Evolutionary conservation across 2,113 vertebrate genomes (phyloP).

Genomic region (Ahaetulla prasina): DNA sequence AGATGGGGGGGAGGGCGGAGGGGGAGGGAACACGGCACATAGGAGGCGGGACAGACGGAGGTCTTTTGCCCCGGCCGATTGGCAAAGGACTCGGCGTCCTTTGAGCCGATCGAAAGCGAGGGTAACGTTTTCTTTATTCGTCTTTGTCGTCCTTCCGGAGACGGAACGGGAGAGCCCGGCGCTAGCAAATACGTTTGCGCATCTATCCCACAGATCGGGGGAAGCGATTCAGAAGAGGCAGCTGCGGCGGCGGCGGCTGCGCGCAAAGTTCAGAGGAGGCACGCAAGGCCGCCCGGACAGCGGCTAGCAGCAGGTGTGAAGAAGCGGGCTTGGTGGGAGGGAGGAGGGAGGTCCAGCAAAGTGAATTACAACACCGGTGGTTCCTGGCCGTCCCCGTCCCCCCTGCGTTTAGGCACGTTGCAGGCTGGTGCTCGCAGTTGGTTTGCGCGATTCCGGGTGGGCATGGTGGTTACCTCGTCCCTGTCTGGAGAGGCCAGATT

Average conservation of each 20-base stretch:
- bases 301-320: background rate
- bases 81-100: background rate
- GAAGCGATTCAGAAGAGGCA: background rate
- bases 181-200: background rate
- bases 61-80: background rate
- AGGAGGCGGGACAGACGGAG: background rate
- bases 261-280: accelerated
- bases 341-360: background rate
- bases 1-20: background rate
- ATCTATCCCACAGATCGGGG: background rate
- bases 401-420: background rate
- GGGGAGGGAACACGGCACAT: slow-evolving; percentile 10
- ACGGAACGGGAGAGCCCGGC: background rate
- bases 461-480: background rate
- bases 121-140: background rate
- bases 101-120: background rate
- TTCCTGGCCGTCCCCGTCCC: background rate
- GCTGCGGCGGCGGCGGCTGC: background rate
- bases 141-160: background rate
- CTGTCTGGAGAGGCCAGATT: background rate
- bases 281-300: background rate
- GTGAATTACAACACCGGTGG: background rate
- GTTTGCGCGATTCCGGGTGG: background rate
- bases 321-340: background rate
- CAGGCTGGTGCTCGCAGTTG: background rate